phyloP scores from a whole-genome alignment of 2,113 vertebrate genomes.

The Amazona guildingii region DNA sequence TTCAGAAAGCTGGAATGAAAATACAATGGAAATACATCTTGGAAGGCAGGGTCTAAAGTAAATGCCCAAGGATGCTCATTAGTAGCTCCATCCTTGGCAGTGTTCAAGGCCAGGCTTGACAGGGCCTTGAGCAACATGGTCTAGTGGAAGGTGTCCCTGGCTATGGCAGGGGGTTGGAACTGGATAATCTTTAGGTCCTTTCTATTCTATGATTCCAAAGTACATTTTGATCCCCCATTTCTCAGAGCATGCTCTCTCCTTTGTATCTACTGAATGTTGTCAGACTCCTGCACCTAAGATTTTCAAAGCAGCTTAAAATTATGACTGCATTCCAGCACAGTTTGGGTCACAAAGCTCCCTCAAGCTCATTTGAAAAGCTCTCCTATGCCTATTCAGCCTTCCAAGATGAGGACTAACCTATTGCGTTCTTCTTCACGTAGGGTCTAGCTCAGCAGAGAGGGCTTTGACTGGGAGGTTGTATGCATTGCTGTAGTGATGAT shows the following conservation, averaged over 20 bases:
- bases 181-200: background rate
- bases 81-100: background rate
- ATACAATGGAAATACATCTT: background rate
- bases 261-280: background rate
- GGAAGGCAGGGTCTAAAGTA: background rate
- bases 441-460: background rate
- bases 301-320: background rate
- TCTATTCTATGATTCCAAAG: background rate
- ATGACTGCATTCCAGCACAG: background rate
- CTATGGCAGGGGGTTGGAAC: background rate
- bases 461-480: background rate
- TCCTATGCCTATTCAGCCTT: background rate
- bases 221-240: background rate
- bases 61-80: background rate
- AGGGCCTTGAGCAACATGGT: background rate
- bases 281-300: background rate
- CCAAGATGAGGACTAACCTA: background rate
- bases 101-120: background rate
- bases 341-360: background rate
- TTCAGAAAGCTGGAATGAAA: background rate
- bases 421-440: fast-evolving
- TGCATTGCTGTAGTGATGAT: background rate
- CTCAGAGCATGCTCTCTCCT: background rate
- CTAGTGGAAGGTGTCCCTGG: background rate
- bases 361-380: background rate